Evolutionary conservation across 2,888 invertebrate genomes (phyloP), one percentile per base, ranked within the genome.

Genomic region (Acronicta psi): DNA sequence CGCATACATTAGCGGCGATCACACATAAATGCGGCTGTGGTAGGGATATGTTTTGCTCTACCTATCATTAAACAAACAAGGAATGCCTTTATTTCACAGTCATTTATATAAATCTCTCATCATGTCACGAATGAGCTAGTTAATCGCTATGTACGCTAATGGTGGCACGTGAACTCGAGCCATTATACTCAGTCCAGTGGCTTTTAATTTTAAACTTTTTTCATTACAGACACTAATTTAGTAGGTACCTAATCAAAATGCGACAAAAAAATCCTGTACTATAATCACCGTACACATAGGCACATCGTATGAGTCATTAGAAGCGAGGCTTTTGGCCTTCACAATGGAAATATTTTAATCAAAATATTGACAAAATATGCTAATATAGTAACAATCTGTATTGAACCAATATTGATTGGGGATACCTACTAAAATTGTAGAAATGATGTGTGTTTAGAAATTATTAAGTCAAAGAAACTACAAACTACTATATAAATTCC

Each of bases 1-100:
- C 82, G 81, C 83, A 76, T 82, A 83, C 84, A 86, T 86, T 83
- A 87, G 69, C 81, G 71, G 65, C 78, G 74, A 79, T 80, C 82
- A 73, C 79, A 80, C 73, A 74, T 79, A 75, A 82, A 81, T 80
- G 76, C 78, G 79, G 74, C 81, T 80, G 77, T 82, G 74, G 72
- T 66, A 70, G 73, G 78, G 73, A 81, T 84, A 83, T 83, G 82
- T 81, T 79, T 79, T 71, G 71, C 67, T 74, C 62, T 79, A 77
- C 61, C 55, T 75, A 69, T 66, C 65, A 63, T 54, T 63, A 60
- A 63, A 45, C 54, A 63, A 65, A 66, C 54, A 59, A 59, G 47
- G 43, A 56, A 62, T 56, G n/a, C 47, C 43, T 67, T 77, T 59
- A 54, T 59, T 60, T 62, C 57, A 51, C 44, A 47, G 40, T 54